Conservation (phyloP, 2,888 invertebrate genomes). For the Noctua janthina region DNA sequence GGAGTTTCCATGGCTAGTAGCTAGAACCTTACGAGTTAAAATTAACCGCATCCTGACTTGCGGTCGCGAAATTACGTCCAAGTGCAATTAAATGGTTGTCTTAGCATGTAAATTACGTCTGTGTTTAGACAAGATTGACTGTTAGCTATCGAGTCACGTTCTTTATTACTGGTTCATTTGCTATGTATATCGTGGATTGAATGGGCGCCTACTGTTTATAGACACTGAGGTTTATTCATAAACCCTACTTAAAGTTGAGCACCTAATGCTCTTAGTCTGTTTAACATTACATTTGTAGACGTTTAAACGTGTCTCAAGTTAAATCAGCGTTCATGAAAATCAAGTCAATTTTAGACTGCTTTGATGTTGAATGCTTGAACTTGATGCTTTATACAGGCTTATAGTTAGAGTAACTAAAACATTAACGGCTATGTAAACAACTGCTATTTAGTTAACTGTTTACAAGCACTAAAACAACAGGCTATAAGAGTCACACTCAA, state of each 20-base stretch:
- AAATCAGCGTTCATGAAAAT: not conserved
- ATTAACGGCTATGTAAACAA: not conserved
- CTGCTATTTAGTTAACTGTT: slow-evolving; percentile 7
- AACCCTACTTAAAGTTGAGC: not conserved
- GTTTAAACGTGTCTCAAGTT: too few species aligned
- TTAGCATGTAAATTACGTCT: slow-evolving; percentile 27
- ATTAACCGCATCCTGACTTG: slow-evolving; percentile 67
- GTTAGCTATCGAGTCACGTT: slow-evolving; percentile 28
- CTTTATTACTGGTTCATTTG: slow-evolving; percentile 24
- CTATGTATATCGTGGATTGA: slow-evolving; percentile 1
- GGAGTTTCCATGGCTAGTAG: slow-evolving; percentile 11
- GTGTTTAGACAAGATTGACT: slow-evolving; percentile 1
- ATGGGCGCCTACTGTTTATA: slow-evolving; percentile 1
- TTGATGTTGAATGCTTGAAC: not conserved
- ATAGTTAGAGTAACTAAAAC: not conserved
- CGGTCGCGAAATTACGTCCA: slow-evolving; percentile 55
- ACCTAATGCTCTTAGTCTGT: not conserved
- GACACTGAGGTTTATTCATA: not conserved
- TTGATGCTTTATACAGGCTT: not conserved
- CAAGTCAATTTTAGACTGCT: not conserved
- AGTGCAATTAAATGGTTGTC: slow-evolving; percentile 35
- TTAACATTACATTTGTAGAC: not conserved
- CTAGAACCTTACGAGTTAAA: slow-evolving; percentile 39
- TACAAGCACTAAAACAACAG: slow-evolving; percentile 5
- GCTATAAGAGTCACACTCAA: not conserved